phyloP scores from a whole-genome alignment of 1,140 invertebrate species.

The Drosophila jambulina region DNA sequence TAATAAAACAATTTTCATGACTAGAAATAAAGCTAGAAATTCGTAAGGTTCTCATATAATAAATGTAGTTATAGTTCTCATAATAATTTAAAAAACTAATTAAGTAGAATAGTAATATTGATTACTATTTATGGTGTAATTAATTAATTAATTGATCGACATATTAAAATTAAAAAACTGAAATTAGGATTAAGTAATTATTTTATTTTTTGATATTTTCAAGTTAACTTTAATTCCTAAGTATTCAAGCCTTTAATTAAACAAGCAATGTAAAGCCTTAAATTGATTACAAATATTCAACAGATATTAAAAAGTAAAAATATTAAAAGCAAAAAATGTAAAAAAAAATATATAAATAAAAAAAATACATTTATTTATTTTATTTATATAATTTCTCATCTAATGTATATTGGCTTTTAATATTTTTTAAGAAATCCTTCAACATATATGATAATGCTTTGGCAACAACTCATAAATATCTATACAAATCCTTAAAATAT shows the following conservation, averaged over 20 bases:
- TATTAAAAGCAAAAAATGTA: no score
- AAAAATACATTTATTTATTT: no score
- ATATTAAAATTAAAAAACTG: background rate
- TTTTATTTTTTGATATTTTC: background rate
- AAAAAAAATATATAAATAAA: no score
- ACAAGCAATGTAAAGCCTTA: background rate
- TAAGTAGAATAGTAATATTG: no score
- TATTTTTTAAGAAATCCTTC: no score
- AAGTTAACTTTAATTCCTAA: no score
- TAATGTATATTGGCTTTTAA: no score
- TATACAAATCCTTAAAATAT: background rate
- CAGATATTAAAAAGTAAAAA: background rate
- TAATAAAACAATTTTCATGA: background rate
- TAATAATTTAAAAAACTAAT: background rate
- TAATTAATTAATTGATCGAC: no score
- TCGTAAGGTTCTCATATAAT: no score
- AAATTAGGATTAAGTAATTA: background rate
- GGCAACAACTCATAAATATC: background rate
- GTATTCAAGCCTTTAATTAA: background rate
- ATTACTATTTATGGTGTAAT: background rate
- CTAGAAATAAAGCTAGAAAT: background rate
- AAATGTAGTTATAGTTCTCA: no score
- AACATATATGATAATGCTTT: no score
- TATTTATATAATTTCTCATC: no score
- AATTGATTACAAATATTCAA: background rate